Conservation (phyloP, 1,140 invertebrate genomes). For the Laupala kohalensis region DNA sequence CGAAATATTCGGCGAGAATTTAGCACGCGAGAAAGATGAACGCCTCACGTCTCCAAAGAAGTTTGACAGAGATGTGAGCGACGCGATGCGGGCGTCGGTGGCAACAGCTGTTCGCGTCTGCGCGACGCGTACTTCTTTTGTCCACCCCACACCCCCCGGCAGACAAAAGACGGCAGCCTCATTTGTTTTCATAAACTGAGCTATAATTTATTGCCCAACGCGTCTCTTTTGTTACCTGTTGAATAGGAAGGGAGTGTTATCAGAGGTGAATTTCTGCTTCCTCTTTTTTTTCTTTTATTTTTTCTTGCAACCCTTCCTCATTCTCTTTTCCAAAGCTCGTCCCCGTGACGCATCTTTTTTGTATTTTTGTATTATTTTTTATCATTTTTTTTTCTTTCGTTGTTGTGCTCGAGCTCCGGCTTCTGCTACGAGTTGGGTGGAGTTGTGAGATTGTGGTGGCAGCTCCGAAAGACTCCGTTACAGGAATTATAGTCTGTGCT, state of each 20-base stretch:
- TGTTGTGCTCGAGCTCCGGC: background rate
- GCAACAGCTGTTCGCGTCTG: background rate
- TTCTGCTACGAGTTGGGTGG: background rate
- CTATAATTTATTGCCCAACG: background rate
- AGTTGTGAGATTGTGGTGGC: background rate
- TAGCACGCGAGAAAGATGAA: too few relatives aligned
- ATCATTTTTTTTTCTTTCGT: background rate
- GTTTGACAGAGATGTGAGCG: background rate
- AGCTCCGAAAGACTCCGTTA: too few relatives aligned
- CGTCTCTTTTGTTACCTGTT: background rate
- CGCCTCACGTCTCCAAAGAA: too few relatives aligned
- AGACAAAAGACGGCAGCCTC: background rate
- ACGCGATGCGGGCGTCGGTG: background rate
- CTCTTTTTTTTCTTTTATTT: background rate
- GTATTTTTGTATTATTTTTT: too few relatives aligned
- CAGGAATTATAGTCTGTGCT: too few relatives aligned
- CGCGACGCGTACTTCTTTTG: background rate
- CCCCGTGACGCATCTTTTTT: background rate
- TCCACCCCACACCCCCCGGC: background rate
- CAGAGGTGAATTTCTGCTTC: background rate
- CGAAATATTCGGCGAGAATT: too few relatives aligned
- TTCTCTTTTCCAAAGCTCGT: too few relatives aligned
- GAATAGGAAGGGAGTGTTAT: background rate
- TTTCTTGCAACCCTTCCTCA: too few relatives aligned
- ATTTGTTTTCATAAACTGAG: background rate